Percentiles rank a stretch among this genome's conserved stretches.
phyloP scores from a whole-genome alignment of 2,797 vertebrate species.

The Squalus acanthias region DNA sequence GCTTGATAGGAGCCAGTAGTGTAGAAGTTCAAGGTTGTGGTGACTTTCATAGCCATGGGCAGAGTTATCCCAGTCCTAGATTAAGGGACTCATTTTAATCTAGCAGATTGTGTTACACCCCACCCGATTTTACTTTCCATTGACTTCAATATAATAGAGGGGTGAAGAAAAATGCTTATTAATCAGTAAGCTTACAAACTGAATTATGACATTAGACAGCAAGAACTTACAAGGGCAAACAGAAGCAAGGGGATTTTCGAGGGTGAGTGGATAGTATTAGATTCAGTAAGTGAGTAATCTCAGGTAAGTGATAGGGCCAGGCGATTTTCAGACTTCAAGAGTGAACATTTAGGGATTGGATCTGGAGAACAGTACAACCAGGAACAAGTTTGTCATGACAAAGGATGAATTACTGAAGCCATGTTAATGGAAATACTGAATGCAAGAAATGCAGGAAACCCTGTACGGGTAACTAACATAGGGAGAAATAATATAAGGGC shows the following conservation, averaged over 20 bases:
- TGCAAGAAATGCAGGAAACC: neutral
- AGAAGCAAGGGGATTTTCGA: conserved; percentile 12
- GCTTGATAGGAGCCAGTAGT: neutral
- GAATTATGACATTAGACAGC: neutral
- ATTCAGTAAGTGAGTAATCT: neutral
- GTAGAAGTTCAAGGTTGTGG: too few relatives aligned
- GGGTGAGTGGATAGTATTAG: neutral
- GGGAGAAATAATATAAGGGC: neutral
- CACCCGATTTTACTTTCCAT: neutral
- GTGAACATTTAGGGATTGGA: neutral
- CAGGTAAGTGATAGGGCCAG: neutral
- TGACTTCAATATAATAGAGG: neutral
- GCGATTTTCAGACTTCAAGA: neutral
- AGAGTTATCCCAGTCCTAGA: neutral
- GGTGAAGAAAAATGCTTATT: neutral
- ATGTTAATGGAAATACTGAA: neutral
- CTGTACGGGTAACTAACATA: neutral
- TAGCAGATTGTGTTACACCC: neutral
- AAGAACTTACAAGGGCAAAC: neutral
- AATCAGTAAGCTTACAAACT: neutral
- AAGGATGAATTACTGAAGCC: neutral
- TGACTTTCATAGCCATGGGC: neutral
- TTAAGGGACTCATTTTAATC: neutral
- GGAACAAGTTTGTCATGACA: neutral
- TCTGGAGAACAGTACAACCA: neutral